Base-by-base conservation (phyloP, 2,113 vertebrate species). In the Proteles cristata region DNA sequence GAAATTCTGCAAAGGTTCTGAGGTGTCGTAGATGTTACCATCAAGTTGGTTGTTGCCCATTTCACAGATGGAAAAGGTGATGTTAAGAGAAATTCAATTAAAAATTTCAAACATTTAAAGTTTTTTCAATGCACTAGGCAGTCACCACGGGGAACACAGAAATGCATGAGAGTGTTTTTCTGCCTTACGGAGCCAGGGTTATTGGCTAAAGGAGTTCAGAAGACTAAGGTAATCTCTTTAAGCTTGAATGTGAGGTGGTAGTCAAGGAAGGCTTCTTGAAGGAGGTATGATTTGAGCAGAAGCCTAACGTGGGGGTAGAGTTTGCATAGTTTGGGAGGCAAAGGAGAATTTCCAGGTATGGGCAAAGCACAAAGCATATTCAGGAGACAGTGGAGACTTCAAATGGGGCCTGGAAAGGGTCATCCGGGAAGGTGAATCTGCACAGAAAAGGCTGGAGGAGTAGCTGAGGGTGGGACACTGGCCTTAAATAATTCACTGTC, bases 251-350 rank as follows among this genome's bases (percentile, higher is more conserved):
- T 45, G 58, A 92, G 58, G n/a, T 21, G 39, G 16, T 68, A 28
- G 53, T 74, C 48, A 39, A 68, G 39, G 58, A 74, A 74, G 58
- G 43, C 45, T 94, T 95, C 95, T 84, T 83, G 63, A 66, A 92
- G 23, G 58, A 96, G 39, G 35, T n/a, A 23, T 17, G 65, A 50
- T 50, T 61, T 69, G 23, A 80, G 68, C 55, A 96, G 80, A 88
- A 31, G 33, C 28, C 35, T 39, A 53, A 76, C 9, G 2, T 35
- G n/a, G 55, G 23, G 55, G 11, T 48, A 84, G 17, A 35, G 45
- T 84, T 84, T 90, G 6, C 4, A 1, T 53, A 65, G 69, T 1
- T 35, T n/a, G 43, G 31, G 23, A 61, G 26, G 11, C 11, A 43
- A 85, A 11, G 28, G 19, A 17, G n/a, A 31, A 53, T 73, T 81